Percentiles rank a stretch among this genome's conserved stretches.
Evolutionary conservation across 2,797 vertebrate species (phyloP).

Genomic region (Microctenopoma steveboyesi): DNA sequence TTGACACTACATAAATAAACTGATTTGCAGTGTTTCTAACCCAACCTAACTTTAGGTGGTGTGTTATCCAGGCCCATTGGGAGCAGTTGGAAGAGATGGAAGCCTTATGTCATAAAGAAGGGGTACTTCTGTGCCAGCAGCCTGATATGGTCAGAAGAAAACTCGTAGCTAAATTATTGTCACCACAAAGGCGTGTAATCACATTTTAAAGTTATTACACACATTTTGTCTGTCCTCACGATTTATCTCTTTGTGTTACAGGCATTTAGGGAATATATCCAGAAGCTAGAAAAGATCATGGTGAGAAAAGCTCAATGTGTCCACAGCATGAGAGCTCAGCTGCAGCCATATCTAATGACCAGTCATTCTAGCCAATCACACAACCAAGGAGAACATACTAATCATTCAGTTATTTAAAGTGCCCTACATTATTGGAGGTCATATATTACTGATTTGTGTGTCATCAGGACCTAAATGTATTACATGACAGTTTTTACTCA

Average conservation of each 20-base stretch:
- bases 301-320: slow-evolving; percentile 84
- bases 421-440: slow-evolving; percentile 1
- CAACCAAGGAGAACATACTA: slow-evolving; percentile 18
- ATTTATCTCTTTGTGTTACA: slow-evolving; percentile 57
- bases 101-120: slow-evolving; percentile 82
- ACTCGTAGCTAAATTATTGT: not conserved
- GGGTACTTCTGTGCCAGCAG: slow-evolving; percentile 83
- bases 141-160: slow-evolving; percentile 80
- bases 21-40: not conserved
- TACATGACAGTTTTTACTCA: not conserved
- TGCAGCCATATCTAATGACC: slow-evolving; percentile 79
- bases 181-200: not conserved
- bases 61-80: slow-evolving; percentile 82
- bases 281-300: slow-evolving; percentile 87
- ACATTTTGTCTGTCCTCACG: not conserved
- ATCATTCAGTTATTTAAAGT: slow-evolving; percentile 25
- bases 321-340: slow-evolving; percentile 81
- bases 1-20: no score
- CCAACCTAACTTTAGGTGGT: slow-evolving; percentile 73
- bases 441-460: slow-evolving; percentile 4
- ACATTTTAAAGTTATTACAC: not conserved
- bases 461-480: slow-evolving; percentile 1
- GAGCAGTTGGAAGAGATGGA: slow-evolving; percentile 89
- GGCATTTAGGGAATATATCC: slow-evolving; percentile 87
- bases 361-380: slow-evolving; percentile 14